Evolutionary conservation across 1,140 invertebrate species (phyloP).

Genomic region (Drosophila virilis): DNA sequence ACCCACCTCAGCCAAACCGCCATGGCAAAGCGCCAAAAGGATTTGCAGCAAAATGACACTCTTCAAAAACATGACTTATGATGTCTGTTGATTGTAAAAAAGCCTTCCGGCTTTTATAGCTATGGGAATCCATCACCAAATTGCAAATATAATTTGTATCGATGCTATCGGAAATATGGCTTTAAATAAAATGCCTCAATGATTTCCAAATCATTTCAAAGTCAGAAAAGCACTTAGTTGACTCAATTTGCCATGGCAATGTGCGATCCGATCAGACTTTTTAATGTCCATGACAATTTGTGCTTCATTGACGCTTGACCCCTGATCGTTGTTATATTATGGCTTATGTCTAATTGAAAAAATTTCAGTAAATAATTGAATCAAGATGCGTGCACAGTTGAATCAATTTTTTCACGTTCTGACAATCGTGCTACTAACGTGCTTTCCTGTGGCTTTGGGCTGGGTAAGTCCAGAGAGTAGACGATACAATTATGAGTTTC

Average conservation of each 20-base stretch:
- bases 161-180: slow-evolving; percentile 48
- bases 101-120: slow-evolving; percentile 49
- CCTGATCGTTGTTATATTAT: slow-evolving; percentile 34
- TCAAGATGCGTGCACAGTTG: slow-evolving; percentile 52
- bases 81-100: slow-evolving; percentile 19
- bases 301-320: slow-evolving; percentile 51
- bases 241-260: slow-evolving; percentile 40
- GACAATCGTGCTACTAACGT: slow-evolving; percentile 25
- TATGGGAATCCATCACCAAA: not conserved
- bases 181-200: slow-evolving; percentile 44
- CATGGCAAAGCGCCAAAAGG: slow-evolving; percentile 48
- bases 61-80: slow-evolving; percentile 54
- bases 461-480: slow-evolving; percentile 54
- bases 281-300: slow-evolving; percentile 55
- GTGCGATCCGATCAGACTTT: slow-evolving; percentile 23
- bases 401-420: slow-evolving; percentile 13
- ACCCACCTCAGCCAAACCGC: slow-evolving; percentile 58
- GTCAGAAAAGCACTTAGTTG: slow-evolving; percentile 43
- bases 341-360: slow-evolving; percentile 53
- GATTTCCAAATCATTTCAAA: slow-evolving; percentile 45
- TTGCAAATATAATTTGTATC: slow-evolving; percentile 27
- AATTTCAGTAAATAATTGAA: slow-evolving; percentile 47
- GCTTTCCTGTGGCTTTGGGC: slow-evolving; percentile 27
- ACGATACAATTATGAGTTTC: no score
- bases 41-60: slow-evolving; percentile 38